Base-by-base conservation (phyloP, 2,113 vertebrate genomes). In the Puffinus mauretanicus region DNA sequence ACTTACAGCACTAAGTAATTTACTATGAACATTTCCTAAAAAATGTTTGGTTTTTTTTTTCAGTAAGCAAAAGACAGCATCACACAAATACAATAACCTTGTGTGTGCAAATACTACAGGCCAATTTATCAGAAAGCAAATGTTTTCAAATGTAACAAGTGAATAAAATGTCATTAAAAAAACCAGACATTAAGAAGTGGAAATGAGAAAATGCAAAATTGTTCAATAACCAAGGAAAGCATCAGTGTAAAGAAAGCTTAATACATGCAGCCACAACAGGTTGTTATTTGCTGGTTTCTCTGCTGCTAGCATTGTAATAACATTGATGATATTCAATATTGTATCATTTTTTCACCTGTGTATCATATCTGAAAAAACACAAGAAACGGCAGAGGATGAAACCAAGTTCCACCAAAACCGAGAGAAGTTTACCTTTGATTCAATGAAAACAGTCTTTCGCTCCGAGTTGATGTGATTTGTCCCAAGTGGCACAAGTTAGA, bases 381-480 rank as follows among this genome's bases (percentile, higher is more conserved):
- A 73, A 40, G 46, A 79, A 75, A 42, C 26, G 38, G 47, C 47
- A 90, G 57, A 90, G 60, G 42, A 90, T 64, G 42, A 88, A 80
- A 82, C 55, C 46, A 54, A 2, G 10, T 52, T 71, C 40, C 52
- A 58, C n/a, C 2, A 2, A 32, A 70, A 65, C 9, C 8, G 49
- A 32, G 15, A 67, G 16, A 72, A 44, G 30, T 79, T 78, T 71
- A 47, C 16, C 18, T 49, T 16, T n/a, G 34, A 75, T 83, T 86
- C 91, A 88, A 96, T 62, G 54, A 62, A 97, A 92, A 54, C 38
- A 78, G 25, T 86, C 90, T 91, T 88, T 94, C 69, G 66, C 60
- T 61, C 40, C 0, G 3, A 46, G 46, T 1, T 55, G 66, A 93
- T 88, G n/a, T 10, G 36, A 94, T 65, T 86, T 88, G 38, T 38